Conservation (phyloP, 2,888 invertebrate genomes). For the Odontothrips loti region DNA sequence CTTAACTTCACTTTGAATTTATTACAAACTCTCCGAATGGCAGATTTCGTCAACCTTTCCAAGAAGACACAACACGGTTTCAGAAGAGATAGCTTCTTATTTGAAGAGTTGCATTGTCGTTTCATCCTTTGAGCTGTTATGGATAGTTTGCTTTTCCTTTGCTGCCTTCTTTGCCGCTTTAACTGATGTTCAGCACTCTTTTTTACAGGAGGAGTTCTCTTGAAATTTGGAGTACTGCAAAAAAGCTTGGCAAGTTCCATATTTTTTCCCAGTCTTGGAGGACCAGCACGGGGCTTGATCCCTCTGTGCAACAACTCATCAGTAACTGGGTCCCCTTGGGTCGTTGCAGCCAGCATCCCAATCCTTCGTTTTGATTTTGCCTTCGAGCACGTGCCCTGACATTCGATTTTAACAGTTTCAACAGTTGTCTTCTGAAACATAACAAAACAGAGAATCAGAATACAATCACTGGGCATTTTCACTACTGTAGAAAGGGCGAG, state of each 20-base stretch:
- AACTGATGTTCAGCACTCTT: neutral
- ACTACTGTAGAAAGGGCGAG: too few relatives aligned
- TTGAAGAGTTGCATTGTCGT: neutral
- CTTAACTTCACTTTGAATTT: neutral
- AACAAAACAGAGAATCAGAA: neutral
- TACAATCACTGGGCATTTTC: too few relatives aligned
- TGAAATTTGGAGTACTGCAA: neutral
- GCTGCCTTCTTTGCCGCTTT: neutral
- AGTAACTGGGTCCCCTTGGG: neutral
- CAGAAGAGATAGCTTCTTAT: neutral
- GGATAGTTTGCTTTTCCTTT: neutral
- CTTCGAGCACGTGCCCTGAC: too few relatives aligned
- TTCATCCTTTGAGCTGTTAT: neutral
- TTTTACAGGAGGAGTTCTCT: neutral
- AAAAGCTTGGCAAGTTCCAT: neutral
- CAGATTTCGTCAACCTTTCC: neutral
- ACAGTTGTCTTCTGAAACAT: neutral
- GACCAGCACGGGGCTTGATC: neutral
- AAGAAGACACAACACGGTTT: neutral
- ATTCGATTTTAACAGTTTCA: too few relatives aligned
- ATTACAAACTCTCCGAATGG: neutral
- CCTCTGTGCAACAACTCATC: neutral
- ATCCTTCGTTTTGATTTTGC: too few relatives aligned
- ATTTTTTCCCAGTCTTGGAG: neutral
- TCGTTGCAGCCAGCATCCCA: too few relatives aligned